phyloP scores from a whole-genome alignment of 2,888 invertebrate genomes.

The Melanophora roralis region DNA sequence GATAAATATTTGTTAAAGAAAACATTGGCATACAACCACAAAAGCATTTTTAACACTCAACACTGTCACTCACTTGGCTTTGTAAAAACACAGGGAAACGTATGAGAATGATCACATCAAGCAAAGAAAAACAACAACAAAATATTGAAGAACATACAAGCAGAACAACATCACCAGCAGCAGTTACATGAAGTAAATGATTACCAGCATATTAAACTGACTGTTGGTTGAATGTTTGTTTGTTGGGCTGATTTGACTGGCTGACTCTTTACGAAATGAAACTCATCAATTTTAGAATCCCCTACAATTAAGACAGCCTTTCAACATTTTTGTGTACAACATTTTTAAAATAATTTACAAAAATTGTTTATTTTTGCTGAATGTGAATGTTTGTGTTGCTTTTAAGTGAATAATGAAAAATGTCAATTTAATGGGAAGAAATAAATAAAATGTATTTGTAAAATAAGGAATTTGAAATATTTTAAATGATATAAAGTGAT shows the following conservation, averaged over 20 bases:
- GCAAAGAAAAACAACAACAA: slow-evolving; percentile 13
- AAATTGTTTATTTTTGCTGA: slow-evolving; percentile 41
- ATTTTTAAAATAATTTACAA: slow-evolving; percentile 59
- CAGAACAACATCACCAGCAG: slow-evolving; percentile 13
- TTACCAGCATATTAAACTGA: slow-evolving; percentile 45
- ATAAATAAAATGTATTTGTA: neutral
- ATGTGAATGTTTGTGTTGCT: slow-evolving; percentile 15
- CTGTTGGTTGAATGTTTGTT: slow-evolving; percentile 4
- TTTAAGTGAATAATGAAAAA: slow-evolving; percentile 53
- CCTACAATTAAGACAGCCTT: slow-evolving; percentile 62
- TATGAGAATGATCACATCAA: neutral
- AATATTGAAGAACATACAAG: slow-evolving; percentile 3
- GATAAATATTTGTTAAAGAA: slow-evolving; percentile 56
- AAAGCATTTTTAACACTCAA: slow-evolving; percentile 63
- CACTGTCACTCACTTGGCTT: slow-evolving; percentile 62
- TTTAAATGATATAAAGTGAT: slow-evolving; percentile 16
- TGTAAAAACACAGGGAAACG: neutral
- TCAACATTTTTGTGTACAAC: slow-evolving; percentile 63
- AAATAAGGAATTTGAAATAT: slow-evolving; percentile 33
- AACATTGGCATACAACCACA: slow-evolving; percentile 61
- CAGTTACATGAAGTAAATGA: slow-evolving; percentile 22
- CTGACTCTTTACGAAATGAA: slow-evolving; percentile 27
- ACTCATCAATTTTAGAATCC: slow-evolving; percentile 59
- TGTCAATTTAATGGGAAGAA: slow-evolving; percentile 52
- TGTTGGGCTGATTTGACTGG: slow-evolving; percentile 3